phyloP scores from a whole-genome alignment of 1,140 invertebrate species.

The Drosophila pruinosa region DNA sequence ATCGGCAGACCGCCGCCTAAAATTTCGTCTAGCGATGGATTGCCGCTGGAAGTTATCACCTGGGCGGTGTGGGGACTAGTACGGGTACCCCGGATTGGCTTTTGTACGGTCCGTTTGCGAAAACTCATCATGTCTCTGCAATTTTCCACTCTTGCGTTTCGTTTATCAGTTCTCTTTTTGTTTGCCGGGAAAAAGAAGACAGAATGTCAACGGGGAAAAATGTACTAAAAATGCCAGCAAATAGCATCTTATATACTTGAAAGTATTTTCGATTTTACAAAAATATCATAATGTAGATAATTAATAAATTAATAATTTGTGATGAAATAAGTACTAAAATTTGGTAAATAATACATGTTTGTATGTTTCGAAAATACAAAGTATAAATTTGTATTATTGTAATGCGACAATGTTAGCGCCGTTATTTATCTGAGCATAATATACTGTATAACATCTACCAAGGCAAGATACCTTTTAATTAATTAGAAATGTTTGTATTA shows the following conservation, averaged over 20 bases:
- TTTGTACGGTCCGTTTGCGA: conserved; percentile 73
- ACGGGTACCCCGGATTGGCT: conserved; percentile 86
- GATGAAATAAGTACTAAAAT: too few species aligned
- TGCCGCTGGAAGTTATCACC: conserved; percentile 87
- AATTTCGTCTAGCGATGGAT: conserved; percentile 88
- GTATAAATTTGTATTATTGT: too few species aligned
- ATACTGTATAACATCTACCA: too few species aligned
- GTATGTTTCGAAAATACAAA: too few species aligned
- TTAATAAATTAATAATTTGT: too few species aligned
- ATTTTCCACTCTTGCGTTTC: conserved; percentile 46
- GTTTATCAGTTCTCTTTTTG: conserved; percentile 49
- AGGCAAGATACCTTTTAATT: too few species aligned
- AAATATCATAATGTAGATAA: too few species aligned
- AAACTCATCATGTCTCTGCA: conserved; percentile 76
- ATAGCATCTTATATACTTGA: not conserved
- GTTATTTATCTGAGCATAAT: too few species aligned
- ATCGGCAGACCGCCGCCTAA: conserved; percentile 87
- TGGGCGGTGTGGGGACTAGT: conserved; percentile 87
- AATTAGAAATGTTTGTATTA: too few species aligned
- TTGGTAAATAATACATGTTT: too few species aligned
- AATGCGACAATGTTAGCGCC: too few species aligned
- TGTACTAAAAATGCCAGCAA: conserved; percentile 15
- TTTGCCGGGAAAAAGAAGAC: conserved; percentile 53
- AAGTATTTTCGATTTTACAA: too few species aligned
- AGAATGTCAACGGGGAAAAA: conserved; percentile 30